Conservation (phyloP, 23 tunicate genomes). For the Oikopleura albicans region DNA sequence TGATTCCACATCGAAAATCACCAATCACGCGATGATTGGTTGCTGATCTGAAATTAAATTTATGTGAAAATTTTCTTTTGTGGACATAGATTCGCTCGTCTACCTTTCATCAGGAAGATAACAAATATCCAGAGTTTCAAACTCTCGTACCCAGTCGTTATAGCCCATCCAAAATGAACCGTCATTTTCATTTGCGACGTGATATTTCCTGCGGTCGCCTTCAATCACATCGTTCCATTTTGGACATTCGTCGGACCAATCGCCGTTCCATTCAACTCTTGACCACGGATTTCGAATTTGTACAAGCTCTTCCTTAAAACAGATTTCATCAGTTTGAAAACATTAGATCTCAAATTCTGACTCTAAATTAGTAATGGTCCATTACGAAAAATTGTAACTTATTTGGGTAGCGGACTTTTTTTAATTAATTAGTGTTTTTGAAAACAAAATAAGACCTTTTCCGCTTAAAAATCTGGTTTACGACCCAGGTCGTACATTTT, state of each 20-base stretch:
- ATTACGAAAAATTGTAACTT: no score
- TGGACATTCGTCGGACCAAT: not conserved
- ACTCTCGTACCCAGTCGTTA: not conserved
- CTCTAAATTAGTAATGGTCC: no score
- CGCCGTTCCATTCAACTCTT: not conserved
- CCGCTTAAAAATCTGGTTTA: no score
- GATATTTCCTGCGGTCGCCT: not conserved
- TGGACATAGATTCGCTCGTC: not conserved
- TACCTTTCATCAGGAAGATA: not conserved
- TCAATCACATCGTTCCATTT: not conserved
- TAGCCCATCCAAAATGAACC: not conserved
- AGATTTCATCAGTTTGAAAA: no score
- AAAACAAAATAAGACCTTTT: no score
- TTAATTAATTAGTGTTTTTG: no score
- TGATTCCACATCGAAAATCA: not conserved
- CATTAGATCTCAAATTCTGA: no score
- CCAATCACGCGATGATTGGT: not conserved
- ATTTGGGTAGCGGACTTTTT: no score
- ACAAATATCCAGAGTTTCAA: not conserved
- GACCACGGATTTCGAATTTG: constrained; percentile 3
- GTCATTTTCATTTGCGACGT: not conserved
- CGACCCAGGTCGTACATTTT: no score
- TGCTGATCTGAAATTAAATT: not conserved
- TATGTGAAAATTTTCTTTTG: not conserved
- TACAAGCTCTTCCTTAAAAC: not conserved